Conservation (phyloP, 2,888 invertebrate species). For the Dasypolia templi region DNA sequence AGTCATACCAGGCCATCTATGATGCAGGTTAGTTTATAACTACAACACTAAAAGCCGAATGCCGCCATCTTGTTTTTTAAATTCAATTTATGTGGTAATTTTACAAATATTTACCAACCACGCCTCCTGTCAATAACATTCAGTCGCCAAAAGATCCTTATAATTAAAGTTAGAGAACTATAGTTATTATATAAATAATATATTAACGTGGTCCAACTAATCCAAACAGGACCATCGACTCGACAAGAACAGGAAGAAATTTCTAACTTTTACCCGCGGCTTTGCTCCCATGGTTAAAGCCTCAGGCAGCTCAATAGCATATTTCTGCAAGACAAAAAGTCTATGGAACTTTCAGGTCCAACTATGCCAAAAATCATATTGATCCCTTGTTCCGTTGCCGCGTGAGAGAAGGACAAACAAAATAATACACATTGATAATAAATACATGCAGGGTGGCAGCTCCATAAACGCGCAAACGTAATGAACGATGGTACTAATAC, state of each 20-base stretch:
- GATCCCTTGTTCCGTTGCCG: neutral
- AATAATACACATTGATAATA: neutral
- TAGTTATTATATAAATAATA: too few relatives aligned
- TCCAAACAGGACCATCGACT: too few relatives aligned
- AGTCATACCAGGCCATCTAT: constrained; percentile 93
- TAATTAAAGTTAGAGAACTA: too few relatives aligned
- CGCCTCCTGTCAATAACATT: too few relatives aligned
- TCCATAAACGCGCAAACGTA: too few relatives aligned
- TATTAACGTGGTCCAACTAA: too few relatives aligned
- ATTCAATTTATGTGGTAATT: neutral
- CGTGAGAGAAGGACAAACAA: neutral
- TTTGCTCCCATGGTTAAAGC: neutral
- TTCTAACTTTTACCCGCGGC: neutral
- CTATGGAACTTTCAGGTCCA: neutral
- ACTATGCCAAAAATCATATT: neutral
- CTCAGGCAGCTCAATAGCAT: neutral
- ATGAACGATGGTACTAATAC: too few relatives aligned
- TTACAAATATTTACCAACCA: neutral
- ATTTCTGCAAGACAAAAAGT: neutral
- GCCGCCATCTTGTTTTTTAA: too few relatives aligned
- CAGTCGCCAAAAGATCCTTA: too few relatives aligned
- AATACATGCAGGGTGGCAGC: neutral
- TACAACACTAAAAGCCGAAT: too few relatives aligned
- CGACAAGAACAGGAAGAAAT: neutral
- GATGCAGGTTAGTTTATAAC: constrained; percentile 89